These are phyloP conservation scores for Aleiodes alternator DNA, from an alignment of 2,888 invertebrate species.

Conservation along the genomic window DNA sequence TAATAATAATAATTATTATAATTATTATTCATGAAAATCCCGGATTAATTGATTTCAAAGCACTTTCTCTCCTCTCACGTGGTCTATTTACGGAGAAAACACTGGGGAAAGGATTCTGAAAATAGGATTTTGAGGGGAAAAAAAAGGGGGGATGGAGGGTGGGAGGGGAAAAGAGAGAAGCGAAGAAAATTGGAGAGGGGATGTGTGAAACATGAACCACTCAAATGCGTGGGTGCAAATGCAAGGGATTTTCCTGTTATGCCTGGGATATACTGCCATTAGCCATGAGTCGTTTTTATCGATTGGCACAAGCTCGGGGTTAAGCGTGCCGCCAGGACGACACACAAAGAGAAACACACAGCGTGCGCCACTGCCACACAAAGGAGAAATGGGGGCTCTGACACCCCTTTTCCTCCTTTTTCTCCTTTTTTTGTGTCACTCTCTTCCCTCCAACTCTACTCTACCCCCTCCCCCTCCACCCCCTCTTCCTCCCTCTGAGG, in stretches of 20 bases:
- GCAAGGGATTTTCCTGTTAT: constrained; percentile 43
- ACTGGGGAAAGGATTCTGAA: no score
- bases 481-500: constrained; percentile 21
- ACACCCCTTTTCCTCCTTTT: constrained; percentile 28
- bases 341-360: constrained; percentile 64
- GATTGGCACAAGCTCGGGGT: constrained; percentile 60
- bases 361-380: constrained; percentile 68
- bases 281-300: constrained; percentile 62
- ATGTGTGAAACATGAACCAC: neutral
- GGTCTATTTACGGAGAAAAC: no score
- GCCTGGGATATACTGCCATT: constrained; percentile 59
- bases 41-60: no score
- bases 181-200: neutral
- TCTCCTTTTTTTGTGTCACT: no score
- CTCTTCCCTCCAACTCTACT: no score
- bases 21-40: no score
- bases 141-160: neutral
- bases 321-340: constrained; percentile 63
- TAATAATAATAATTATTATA: no score
- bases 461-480: constrained; percentile 14
- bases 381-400: constrained; percentile 56
- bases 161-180: neutral
- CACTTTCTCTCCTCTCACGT: no score
- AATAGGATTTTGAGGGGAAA: no score
- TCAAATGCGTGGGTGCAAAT: constrained; percentile 41